A percentile compares a stretch with the other conserved stretches of the same genome.
phyloP scores from a whole-genome alignment of 2,888 invertebrate genomes.

The Caenorhabditis drosophilae region DNA sequence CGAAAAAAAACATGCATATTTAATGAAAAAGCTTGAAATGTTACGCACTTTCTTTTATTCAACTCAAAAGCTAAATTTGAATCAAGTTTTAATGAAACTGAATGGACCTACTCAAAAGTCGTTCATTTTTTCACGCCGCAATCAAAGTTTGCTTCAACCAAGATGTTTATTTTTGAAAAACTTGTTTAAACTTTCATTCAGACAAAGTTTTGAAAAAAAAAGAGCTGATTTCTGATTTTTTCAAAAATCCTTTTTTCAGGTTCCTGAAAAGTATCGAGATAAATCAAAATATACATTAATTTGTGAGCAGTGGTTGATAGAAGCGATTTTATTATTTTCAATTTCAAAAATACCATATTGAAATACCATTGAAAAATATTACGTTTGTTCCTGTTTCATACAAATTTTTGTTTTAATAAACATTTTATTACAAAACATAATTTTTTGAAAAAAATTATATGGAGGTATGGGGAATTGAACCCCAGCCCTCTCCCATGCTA shows the following conservation, averaged over 20 bases:
- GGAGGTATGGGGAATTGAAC: conserved; percentile 54
- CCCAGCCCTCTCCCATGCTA: conserved; percentile 64
- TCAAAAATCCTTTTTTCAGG: conserved; percentile 8
- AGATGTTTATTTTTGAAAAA: neutral
- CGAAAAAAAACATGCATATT: no score
- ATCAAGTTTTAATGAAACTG: no score
- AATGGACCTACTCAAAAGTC: no score
- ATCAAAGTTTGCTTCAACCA: neutral
- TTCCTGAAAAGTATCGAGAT: conserved; percentile 24
- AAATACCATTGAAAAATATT: no score
- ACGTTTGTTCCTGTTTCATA: no score
- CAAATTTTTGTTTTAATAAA: no score
- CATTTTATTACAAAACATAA: no score
- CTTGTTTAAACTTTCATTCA: neutral
- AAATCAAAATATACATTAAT: conserved; percentile 19
- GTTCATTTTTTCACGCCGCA: no score
- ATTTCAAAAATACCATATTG: conserved; percentile 14
- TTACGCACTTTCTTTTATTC: no score
- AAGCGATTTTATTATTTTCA: conserved; percentile 26
- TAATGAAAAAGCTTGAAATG: no score
- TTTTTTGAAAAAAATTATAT: neutral
- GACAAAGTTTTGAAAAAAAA: neutral
- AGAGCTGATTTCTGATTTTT: no score
- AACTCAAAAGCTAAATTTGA: no score
- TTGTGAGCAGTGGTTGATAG: conserved; percentile 31